These are phyloP conservation scores for Pecten maximus DNA, from an alignment of 2,888 invertebrate species.

Conservation along the genomic window DNA sequence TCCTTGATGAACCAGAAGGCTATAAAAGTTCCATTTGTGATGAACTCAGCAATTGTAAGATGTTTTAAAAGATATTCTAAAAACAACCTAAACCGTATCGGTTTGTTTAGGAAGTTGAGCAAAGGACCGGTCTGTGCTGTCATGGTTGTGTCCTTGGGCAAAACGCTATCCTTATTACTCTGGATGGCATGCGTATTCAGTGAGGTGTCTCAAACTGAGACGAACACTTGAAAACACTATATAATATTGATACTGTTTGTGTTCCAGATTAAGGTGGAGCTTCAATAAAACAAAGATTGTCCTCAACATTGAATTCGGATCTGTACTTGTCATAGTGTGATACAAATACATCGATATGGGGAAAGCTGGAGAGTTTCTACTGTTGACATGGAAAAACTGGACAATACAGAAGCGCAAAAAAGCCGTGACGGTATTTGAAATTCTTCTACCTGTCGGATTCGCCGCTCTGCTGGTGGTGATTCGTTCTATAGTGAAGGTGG, in stretches of 20 bases:
- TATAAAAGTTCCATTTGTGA: too few species aligned
- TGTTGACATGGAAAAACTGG: conserved; percentile 76
- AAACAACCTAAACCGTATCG: too few species aligned
- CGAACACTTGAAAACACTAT: too few species aligned
- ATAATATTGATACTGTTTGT: not conserved
- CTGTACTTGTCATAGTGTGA: not conserved
- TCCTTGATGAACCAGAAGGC: too few species aligned
- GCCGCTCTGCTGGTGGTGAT: conserved; percentile 66
- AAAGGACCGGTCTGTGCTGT: too few species aligned
- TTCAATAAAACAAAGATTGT: not conserved
- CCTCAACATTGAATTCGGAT: not conserved
- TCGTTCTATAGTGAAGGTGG: conserved; percentile 50
- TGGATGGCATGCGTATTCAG: too few species aligned
- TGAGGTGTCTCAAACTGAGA: too few species aligned
- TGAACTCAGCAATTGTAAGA: too few species aligned
- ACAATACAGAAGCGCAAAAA: conserved; percentile 68
- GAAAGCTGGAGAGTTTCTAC: conserved; percentile 64
- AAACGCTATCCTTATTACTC: too few species aligned
- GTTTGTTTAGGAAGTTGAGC: too few species aligned
- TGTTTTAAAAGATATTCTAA: too few species aligned
- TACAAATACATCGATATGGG: not conserved
- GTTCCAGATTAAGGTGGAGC: not conserved
- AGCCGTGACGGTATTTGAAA: conserved; percentile 71
- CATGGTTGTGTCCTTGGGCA: too few species aligned
- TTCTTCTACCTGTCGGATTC: conserved; percentile 71